Conservation (phyloP, 2,797 vertebrate genomes). For the Percopsis omiscomaycus region DNA sequence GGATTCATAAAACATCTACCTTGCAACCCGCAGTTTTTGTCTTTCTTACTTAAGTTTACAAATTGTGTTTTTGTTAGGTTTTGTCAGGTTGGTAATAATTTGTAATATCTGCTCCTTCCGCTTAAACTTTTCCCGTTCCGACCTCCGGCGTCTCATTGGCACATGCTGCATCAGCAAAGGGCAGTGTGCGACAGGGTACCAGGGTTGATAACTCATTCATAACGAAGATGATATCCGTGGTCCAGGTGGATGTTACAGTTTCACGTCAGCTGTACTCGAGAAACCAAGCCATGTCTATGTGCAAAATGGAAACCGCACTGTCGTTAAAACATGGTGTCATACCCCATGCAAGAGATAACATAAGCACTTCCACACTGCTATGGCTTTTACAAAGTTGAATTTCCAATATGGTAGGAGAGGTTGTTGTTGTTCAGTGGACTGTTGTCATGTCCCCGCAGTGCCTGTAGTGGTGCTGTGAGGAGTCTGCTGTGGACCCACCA, state of each 20-base stretch:
- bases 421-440: slow-evolving; percentile 91
- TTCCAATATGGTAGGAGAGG: slow-evolving; percentile 99
- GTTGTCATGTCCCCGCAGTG: slow-evolving; percentile 98
- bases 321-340: slow-evolving; percentile 13
- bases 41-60: too few relatives aligned
- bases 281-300: slow-evolving; percentile 2
- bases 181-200: slow-evolving; percentile 55
- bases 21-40: background rate
- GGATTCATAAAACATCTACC: background rate
- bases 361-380: slow-evolving; percentile 34
- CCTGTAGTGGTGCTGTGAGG: slow-evolving; percentile 99
- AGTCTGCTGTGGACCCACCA: slow-evolving; percentile 88
- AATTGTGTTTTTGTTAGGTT: background rate
- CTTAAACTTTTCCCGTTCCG: slow-evolving; percentile 24
- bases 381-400: slow-evolving; percentile 77
- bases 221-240: slow-evolving; percentile 63
- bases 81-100: background rate
- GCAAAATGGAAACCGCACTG: slow-evolving; percentile 11
- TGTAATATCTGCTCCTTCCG: background rate
- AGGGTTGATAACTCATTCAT: slow-evolving; percentile 60
- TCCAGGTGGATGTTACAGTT: slow-evolving; percentile 67
- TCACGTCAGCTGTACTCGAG: slow-evolving; percentile 35
- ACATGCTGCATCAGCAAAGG: slow-evolving; percentile 56
- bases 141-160: slow-evolving; percentile 30
- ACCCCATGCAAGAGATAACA: slow-evolving; percentile 15